Evolutionary conservation across 2,888 invertebrate species (phyloP).

Genomic region (Eucriotettix oculatus): DNA sequence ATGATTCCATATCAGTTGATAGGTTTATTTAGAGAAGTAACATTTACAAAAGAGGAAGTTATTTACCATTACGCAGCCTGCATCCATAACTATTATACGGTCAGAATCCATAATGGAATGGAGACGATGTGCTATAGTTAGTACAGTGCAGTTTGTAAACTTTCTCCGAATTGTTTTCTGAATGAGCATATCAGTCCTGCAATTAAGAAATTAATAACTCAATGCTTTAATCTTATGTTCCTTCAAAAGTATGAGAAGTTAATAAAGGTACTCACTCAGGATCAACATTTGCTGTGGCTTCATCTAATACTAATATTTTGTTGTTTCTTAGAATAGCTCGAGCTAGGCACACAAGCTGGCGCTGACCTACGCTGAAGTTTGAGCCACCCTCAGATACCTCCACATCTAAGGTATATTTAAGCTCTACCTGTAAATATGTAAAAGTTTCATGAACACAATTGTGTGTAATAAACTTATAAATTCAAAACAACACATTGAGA

Average conservation of each 20-base stretch:
- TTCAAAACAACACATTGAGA: too few species aligned
- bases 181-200: constrained; percentile 29
- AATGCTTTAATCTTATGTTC: too few species aligned
- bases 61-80: constrained; percentile 16
- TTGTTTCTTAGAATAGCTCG: constrained; percentile 21
- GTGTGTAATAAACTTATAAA: too few species aligned
- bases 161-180: constrained; percentile 30
- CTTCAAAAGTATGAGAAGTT: too few species aligned
- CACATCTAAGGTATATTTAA: too few species aligned
- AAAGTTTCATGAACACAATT: too few species aligned
- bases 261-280: constrained; percentile 17
- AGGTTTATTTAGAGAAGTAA: too few species aligned
- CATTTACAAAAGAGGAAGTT: background rate
- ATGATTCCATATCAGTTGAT: too few species aligned
- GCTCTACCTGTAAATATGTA: too few species aligned
- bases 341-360: constrained; percentile 22
- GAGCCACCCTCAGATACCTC: constrained; percentile 15
- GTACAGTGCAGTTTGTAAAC: constrained; percentile 28
- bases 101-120: constrained; percentile 30
- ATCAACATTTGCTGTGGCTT: constrained; percentile 36
- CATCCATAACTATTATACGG: constrained; percentile 19
- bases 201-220: too few species aligned
- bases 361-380: constrained; percentile 21
- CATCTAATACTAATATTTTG: constrained; percentile 31
- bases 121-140: constrained; percentile 33